These are phyloP conservation scores for Hylaeus volcanicus DNA, from an alignment of 1,140 invertebrate species.

Conservation along the genomic window DNA sequence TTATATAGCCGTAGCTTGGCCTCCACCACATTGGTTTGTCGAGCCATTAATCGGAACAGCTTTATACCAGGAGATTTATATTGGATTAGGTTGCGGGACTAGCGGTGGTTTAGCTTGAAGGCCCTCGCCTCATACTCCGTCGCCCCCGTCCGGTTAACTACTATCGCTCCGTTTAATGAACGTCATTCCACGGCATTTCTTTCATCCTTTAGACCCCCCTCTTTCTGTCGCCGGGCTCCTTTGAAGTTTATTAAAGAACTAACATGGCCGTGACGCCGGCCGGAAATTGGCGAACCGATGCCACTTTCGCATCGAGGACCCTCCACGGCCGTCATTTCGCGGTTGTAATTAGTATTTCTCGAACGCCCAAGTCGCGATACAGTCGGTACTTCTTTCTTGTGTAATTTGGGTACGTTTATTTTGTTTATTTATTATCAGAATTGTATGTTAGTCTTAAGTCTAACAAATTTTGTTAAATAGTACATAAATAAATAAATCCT, in stretches of 20 bases:
- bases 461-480: no score
- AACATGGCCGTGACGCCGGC: slow-evolving; percentile 14
- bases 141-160: slow-evolving; percentile 47
- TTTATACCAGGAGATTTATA: slow-evolving; percentile 78
- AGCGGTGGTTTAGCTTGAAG: slow-evolving; percentile 72
- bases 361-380: slow-evolving; percentile 6
- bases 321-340: neutral
- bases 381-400: slow-evolving; percentile 2
- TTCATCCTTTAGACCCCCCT: neutral
- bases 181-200: slow-evolving; percentile 58
- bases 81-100: slow-evolving; percentile 75
- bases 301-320: neutral
- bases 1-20: slow-evolving; percentile 64
- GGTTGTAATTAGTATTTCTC: slow-evolving; percentile 29
- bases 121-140: slow-evolving; percentile 42
- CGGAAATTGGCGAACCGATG: slow-evolving; percentile 34
- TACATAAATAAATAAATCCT: no score
- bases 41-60: slow-evolving; percentile 78
- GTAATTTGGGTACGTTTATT: slow-evolving; percentile 5
- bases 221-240: neutral
- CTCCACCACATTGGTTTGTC: slow-evolving; percentile 78
- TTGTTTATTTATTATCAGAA: no score
- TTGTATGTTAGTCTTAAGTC: no score
- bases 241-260: slow-evolving; percentile 44
- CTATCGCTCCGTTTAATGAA: slow-evolving; percentile 63